A percentile compares a stretch with the other conserved stretches of the same genome.
These are phyloP conservation scores for Folsomia candida DNA, from an alignment of 2,888 invertebrate genomes.

Conservation along the genomic window DNA sequence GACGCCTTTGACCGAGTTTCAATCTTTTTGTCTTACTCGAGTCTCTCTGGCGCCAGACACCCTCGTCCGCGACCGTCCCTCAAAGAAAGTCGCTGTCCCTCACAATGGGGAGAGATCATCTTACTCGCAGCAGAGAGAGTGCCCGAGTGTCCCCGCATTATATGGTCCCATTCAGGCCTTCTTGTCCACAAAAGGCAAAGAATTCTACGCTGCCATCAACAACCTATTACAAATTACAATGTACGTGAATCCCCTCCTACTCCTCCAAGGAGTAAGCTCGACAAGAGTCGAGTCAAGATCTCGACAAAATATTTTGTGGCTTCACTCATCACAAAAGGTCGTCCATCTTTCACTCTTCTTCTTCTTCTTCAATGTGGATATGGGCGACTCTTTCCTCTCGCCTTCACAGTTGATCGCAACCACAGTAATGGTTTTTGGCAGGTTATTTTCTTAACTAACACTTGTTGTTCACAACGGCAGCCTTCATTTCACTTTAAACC, in stretches of 20 bases:
- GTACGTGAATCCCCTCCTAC: too few relatives aligned
- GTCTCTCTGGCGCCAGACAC: slow-evolving; percentile 19
- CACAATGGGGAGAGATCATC: background rate
- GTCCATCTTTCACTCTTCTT: too few relatives aligned
- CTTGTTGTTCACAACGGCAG: slow-evolving; percentile 13
- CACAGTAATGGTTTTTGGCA: too few relatives aligned
- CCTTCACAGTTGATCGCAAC: too few relatives aligned
- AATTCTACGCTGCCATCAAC: background rate
- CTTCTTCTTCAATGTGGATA: background rate
- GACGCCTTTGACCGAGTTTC: slow-evolving; percentile 20
- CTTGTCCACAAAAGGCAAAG: slow-evolving; percentile 15
- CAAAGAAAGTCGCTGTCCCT: background rate
- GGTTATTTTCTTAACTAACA: background rate
- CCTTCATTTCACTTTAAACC: too few relatives aligned
- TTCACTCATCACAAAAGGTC: background rate
- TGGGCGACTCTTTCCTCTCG: too few relatives aligned
- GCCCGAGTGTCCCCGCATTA: background rate
- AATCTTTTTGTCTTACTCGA: slow-evolving; percentile 16
- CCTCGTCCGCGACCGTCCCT: slow-evolving; percentile 8
- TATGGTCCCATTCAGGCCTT: slow-evolving; percentile 9
- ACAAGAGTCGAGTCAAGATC: background rate
- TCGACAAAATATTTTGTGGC: slow-evolving; percentile 14
- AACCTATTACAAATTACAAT: too few relatives aligned
- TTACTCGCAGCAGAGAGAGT: too few relatives aligned
- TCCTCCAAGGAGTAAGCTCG: too few relatives aligned